Evolutionary conservation across 2,888 invertebrate genomes (phyloP).

Genomic region (Nephrotoma guestfalica): DNA sequence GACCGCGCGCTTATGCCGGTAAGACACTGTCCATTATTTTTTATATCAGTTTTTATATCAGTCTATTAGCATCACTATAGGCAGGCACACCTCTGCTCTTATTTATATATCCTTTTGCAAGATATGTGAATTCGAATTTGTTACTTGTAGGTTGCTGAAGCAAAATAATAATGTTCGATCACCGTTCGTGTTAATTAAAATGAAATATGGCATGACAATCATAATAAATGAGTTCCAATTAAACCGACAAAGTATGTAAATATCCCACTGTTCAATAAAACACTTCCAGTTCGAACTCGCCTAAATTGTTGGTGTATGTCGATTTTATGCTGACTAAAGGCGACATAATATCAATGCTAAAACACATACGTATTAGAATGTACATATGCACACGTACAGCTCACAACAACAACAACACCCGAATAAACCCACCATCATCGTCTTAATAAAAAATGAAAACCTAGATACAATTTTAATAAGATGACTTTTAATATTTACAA

Average conservation of each 20-base stretch:
- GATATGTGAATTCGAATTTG: too few relatives aligned
- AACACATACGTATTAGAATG: background rate
- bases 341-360: background rate
- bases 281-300: background rate
- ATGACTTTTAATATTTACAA: background rate
- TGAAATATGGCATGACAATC: too few relatives aligned
- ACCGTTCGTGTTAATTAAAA: too few relatives aligned
- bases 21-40: too few relatives aligned
- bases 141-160: too few relatives aligned
- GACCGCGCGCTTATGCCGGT: too few relatives aligned
- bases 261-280: background rate
- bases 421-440: background rate
- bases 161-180: too few relatives aligned
- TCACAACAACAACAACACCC: background rate
- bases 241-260: background rate
- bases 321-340: background rate
- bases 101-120: too few relatives aligned
- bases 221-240: background rate
- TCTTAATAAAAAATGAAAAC: background rate
- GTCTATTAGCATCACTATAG: too few relatives aligned
- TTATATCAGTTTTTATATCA: too few relatives aligned
- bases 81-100: too few relatives aligned
- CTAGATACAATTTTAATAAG: background rate
- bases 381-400: background rate
- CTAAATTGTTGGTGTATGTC: background rate